Evolutionary conservation across 2,888 invertebrate species (phyloP), one percentile per base, ranked within the genome.

Genomic region (Zygogramma bicolorata): DNA sequence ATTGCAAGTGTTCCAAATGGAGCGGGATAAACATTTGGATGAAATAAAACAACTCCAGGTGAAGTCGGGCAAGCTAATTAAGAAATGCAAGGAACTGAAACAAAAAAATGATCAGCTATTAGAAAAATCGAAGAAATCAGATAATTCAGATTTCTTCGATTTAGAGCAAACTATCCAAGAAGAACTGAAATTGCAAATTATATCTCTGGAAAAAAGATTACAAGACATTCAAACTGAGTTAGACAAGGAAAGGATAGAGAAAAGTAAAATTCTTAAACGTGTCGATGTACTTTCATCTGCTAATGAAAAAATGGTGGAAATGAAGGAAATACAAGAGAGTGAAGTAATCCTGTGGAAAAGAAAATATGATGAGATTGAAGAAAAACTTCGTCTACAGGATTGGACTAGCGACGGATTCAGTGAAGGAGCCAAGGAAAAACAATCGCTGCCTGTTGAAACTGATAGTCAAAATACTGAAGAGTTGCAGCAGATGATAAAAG

Each of bases 1-100:
- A 79, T 88, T 93, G 15, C 85, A 88, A 29, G 88, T 89, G 67
- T 86, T 94, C 4, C 89, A 91, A 79, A 84, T 87, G 1, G 90
- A 92, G 74, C 90, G 91, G 73, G 88, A 90, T 18, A 87, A 88
- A 57, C 85, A 93, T 20, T 87, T 89, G 70, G 89, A 90, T 67
- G 93, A 94, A 78, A 88, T 93, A 7, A 90, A 91, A 75, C 88
- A 90, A 29, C 87, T 90, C 72, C 93, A 94, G 84, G 86, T 91
- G 0, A 95, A 95, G 84, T 91, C 93, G 31, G 91, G 92, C 1
- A 96, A 95, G 87, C 90, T 95, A 76, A 88, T 97, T 79, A 93
- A 94, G 81, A 97, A 96, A 85, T 87, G 97, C 53, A 97, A 96
- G 85, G 94, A 95, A 83, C 90, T 95, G 67, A 97, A 96, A 86